Conservation (phyloP, 2,113 vertebrate genomes). For the Pardalotus punctatus region DNA sequence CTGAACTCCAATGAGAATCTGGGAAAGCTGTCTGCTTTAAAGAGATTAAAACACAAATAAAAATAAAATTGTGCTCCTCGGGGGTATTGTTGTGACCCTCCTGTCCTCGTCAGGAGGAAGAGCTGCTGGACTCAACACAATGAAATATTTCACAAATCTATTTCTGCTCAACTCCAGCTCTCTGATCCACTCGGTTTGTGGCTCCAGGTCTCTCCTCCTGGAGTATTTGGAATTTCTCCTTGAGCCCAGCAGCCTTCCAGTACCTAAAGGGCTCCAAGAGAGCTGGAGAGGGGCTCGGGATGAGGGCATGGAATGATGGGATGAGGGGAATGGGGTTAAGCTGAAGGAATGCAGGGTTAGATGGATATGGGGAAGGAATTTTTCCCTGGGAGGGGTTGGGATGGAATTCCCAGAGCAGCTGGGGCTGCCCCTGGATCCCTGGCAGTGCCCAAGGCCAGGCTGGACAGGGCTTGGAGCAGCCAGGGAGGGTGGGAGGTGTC, state of each 20-base stretch:
- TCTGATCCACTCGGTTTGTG: fast-evolving
- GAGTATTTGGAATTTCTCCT: not conserved
- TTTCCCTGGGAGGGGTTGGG: not conserved
- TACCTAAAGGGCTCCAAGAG: not conserved
- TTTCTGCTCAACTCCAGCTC: not conserved
- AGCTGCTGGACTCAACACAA: not conserved
- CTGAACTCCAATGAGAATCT: not conserved
- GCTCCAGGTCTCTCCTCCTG: not conserved
- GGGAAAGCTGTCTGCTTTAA: not conserved
- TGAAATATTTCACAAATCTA: not conserved
- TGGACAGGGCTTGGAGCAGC: not conserved
- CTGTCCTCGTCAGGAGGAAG: not conserved
- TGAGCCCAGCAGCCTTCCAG: not conserved
- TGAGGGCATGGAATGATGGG: not conserved
- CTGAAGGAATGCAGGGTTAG: not conserved
- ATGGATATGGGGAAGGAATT: not conserved
- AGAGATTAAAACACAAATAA: not conserved
- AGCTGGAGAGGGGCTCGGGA: not conserved
- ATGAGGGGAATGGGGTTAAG: not conserved
- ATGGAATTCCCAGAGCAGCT: not conserved
- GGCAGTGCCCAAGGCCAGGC: fast-evolving
- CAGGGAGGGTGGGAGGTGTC: not conserved
- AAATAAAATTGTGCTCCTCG: not conserved
- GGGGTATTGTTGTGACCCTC: not conserved
- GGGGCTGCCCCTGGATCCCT: not conserved